These are phyloP conservation scores for Halyomorpha halys DNA, from an alignment of 1,140 invertebrate genomes.

Conservation along the genomic window DNA sequence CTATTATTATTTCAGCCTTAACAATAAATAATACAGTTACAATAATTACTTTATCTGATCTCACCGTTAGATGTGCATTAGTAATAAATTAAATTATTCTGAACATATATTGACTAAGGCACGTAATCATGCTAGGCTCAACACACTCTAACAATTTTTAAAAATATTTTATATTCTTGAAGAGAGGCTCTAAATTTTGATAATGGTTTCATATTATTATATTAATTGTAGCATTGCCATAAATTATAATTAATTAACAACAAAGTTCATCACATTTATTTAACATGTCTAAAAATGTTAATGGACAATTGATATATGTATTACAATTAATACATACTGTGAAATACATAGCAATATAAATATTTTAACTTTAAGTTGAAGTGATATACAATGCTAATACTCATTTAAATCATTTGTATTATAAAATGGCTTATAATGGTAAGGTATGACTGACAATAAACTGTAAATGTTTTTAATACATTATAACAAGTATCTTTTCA, in stretches of 20 bases:
- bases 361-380: constrained; percentile 4
- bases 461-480: neutral
- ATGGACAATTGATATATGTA: constrained; percentile 8
- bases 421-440: constrained; percentile 13
- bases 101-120: constrained; percentile 9
- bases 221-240: too few species aligned
- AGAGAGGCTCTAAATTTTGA: neutral
- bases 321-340: neutral
- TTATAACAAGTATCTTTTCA: neutral
- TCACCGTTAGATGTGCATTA: neutral
- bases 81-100: neutral
- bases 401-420: constrained; percentile 4
- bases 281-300: neutral
- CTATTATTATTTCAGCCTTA: neutral
- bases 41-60: neutral
- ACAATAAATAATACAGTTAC: neutral
- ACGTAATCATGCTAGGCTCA: constrained; percentile 6
- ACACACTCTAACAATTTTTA: neutral
- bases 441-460: neutral
- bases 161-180: constrained; percentile 8
- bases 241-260: constrained; percentile 4
- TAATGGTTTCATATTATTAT: neutral
- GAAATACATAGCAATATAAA: neutral
- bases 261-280: constrained; percentile 19
- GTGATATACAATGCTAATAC: constrained; percentile 1